Conservation (phyloP, 1,140 invertebrate species). For the Anoplolepis gracilipes region DNA sequence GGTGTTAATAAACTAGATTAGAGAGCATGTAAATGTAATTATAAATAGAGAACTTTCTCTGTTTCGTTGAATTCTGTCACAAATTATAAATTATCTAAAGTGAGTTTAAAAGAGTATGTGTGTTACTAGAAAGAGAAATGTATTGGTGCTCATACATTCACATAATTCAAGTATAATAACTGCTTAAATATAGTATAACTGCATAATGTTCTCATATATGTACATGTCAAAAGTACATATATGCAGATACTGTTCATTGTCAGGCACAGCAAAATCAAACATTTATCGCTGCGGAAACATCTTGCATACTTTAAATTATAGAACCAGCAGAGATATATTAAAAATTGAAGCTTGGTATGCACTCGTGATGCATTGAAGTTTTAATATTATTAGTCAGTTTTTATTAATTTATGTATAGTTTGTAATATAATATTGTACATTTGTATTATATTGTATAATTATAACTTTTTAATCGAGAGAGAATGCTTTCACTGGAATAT, state of each 20-base stretch:
- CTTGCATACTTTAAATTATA: constrained; percentile 31
- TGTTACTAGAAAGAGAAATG: background rate
- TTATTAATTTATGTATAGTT: constrained; percentile 52
- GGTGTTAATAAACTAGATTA: too few relatives aligned
- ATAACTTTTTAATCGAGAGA: background rate
- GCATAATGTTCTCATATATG: background rate
- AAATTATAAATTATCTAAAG: too few relatives aligned
- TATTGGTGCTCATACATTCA: background rate
- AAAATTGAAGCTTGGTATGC: constrained; percentile 18
- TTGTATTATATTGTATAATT: constrained; percentile 18
- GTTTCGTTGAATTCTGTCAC: too few relatives aligned
- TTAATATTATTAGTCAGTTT: constrained; percentile 40
- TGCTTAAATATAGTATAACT: background rate
- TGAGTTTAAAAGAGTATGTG: background rate
- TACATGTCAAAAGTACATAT: background rate
- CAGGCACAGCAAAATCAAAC: constrained; percentile 41
- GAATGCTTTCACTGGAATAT: constrained; percentile 15
- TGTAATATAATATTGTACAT: constrained; percentile 40
- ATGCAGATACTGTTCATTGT: background rate
- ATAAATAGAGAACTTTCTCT: background rate
- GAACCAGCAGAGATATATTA: constrained; percentile 15
- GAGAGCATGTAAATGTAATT: too few relatives aligned
- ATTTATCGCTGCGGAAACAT: constrained; percentile 16
- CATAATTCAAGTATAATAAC: background rate
- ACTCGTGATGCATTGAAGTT: constrained; percentile 17